Evolutionary conservation across 2,797 vertebrate species (phyloP), one percentile per base, ranked within the genome.

Genomic region (Tinamus major): DNA sequence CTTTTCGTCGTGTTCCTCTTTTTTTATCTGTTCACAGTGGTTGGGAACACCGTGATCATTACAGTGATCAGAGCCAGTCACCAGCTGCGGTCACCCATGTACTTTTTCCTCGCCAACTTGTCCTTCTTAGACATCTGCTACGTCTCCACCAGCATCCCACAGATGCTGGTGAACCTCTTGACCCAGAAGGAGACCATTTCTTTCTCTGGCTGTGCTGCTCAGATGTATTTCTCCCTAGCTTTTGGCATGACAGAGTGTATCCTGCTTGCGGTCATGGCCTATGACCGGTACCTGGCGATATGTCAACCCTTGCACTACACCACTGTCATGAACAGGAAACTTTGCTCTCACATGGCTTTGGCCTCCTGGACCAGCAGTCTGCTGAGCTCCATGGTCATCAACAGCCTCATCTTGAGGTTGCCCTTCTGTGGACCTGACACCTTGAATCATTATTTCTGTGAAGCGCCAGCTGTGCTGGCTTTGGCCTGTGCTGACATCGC

Each of bases 161-260:
- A 95, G 62, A 97, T 96, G 96, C 88, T 97, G 44, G 79, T 82
- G 79, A 97, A 94, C 68, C 76, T 96, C 80, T 56, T 87, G 53
- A 87, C 94, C 24, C 77, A 51, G 67, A 94, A 70, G 55, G 95
- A 67, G 75, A 96, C 86, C 35, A 97, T 97, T 70, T 89, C 96
- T 2, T 97, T 97, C 87, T 75, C 70, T 17, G 75, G 86, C 27
- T 97, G 96, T 37, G 94, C 88, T 17, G 53, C 85, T 39, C 97
- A 97, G 93, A 94, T 95, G 95, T 97, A 94, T 75, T 96, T 97
- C 64, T 95, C 86, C 9, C 67, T 96, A 15, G 79, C 91, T 42
- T 97, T 97, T 76, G 96, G 96, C 20, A 96, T 96, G 91, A 91
- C 85, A n/a, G 96, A 97, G 35, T 96, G 95, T 33, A 46, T 97